Conservation (phyloP, 2,797 vertebrate genomes). For the Spinibarbus caldwelli region DNA sequence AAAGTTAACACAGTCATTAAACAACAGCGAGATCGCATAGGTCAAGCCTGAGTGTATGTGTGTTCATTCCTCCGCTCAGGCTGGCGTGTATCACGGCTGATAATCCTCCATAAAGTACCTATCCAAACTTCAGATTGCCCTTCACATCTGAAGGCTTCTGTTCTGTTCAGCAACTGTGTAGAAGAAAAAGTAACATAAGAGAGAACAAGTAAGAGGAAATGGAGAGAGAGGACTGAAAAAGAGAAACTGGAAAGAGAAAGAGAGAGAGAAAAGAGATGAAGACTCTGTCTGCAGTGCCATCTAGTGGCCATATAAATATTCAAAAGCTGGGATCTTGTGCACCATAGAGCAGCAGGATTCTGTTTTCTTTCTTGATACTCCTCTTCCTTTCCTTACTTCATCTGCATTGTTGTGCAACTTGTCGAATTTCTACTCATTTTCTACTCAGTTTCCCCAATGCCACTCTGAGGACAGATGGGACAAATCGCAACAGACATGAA, state of each 20-base stretch:
- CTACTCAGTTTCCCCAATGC: neutral
- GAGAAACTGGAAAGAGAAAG: constrained; percentile 14
- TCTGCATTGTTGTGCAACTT: constrained; percentile 12
- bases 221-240: neutral
- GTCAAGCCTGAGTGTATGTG: constrained; percentile 56
- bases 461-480: neutral
- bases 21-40: constrained; percentile 40
- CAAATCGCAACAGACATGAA: constrained; percentile 26
- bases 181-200: constrained; percentile 35
- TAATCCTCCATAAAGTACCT: constrained; percentile 28
- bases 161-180: constrained; percentile 25
- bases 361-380: neutral
- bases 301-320: constrained; percentile 52
- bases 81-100: constrained; percentile 42
- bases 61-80: neutral
- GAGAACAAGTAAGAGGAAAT: constrained; percentile 19
- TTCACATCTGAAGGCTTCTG: constrained; percentile 36
- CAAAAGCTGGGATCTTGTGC: neutral
- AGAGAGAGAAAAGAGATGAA: neutral
- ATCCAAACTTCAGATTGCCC: constrained; percentile 37
- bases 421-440: neutral
- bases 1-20: constrained; percentile 70
- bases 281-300: constrained; percentile 60
- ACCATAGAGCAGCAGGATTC: neutral
- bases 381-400: neutral